Conservation (phyloP, 2,888 invertebrate genomes). For the Eumerus sabulonum region DNA sequence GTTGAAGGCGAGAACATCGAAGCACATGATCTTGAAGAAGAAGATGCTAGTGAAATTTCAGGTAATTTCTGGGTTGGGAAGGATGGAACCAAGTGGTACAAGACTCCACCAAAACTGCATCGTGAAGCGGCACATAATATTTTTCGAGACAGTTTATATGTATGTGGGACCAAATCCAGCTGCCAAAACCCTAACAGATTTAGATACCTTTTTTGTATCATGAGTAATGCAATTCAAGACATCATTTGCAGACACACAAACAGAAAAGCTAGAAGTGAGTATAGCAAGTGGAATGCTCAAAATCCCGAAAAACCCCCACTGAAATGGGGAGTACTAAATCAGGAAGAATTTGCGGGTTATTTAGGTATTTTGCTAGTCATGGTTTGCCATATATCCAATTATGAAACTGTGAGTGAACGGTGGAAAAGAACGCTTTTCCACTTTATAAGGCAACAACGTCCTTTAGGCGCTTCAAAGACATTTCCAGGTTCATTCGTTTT, state of each 20-base stretch:
- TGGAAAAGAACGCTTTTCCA: background rate
- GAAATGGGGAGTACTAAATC: too few relatives aligned
- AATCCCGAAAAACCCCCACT: too few relatives aligned
- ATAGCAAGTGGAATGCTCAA: background rate
- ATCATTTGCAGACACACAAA: conserved; percentile 8
- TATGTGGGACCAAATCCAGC: background rate
- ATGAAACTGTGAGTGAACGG: background rate
- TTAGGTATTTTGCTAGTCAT: background rate
- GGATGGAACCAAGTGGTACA: background rate
- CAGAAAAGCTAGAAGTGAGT: background rate
- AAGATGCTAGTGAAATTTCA: background rate
- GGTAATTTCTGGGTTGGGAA: background rate
- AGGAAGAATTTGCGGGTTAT: background rate
- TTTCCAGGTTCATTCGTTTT: conserved; percentile 1
- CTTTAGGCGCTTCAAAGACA: background rate
- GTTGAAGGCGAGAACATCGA: too few relatives aligned
- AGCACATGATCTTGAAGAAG: too few relatives aligned
- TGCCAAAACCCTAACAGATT: background rate
- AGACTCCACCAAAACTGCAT: background rate
- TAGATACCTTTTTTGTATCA: background rate
- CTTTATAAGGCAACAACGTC: background rate
- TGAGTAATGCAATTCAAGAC: background rate
- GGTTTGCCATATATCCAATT: background rate
- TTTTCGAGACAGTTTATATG: background rate
- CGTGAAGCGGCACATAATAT: background rate